Evolutionary conservation across 2,797 vertebrate genomes (phyloP).

Genomic region (Lophius americanus): DNA sequence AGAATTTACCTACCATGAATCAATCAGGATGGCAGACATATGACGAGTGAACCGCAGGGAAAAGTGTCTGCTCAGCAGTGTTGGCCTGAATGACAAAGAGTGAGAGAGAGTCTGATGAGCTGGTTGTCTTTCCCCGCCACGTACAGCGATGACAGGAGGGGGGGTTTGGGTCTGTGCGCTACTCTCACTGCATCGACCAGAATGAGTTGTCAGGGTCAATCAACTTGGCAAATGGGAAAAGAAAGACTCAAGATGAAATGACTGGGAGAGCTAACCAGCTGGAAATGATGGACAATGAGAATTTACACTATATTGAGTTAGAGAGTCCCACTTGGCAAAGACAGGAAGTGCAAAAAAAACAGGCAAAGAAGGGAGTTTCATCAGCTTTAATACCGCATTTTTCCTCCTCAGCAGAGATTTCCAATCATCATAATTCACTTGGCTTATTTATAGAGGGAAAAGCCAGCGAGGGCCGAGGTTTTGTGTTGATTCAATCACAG

Average conservation of each 20-base stretch:
- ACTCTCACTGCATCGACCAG: conserved; percentile 42
- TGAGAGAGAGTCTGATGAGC: conserved; percentile 56
- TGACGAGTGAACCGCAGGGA: conserved; percentile 43
- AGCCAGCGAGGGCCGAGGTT: conserved; percentile 11
- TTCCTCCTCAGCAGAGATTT: conserved; percentile 51
- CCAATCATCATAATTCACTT: conserved; percentile 51
- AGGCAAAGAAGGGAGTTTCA: conserved; percentile 9
- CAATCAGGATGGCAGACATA: conserved; percentile 37
- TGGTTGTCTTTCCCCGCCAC: conserved; percentile 31
- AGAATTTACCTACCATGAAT: conserved; percentile 49
- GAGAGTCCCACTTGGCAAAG: conserved; percentile 21
- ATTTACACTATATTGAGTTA: conserved; percentile 27
- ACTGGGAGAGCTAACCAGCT: conserved; percentile 59
- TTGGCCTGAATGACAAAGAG: conserved; percentile 43
- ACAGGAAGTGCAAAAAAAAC: conserved; percentile 20
- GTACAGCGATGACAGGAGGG: conserved; percentile 30
- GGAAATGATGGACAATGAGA: conserved; percentile 61
- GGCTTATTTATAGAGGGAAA: conserved; percentile 12
- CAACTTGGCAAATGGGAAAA: conserved; percentile 67
- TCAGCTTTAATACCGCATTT: conserved; percentile 30
- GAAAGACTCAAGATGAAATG: conserved; percentile 60
- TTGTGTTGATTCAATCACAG: conserved; percentile 32
- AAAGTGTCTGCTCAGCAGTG: conserved; percentile 51
- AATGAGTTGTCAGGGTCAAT: conserved; percentile 72
- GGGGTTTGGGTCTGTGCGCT: conserved; percentile 5